phyloP scores from a whole-genome alignment of 2,113 vertebrate genomes.

The Ahaetulla prasina region DNA sequence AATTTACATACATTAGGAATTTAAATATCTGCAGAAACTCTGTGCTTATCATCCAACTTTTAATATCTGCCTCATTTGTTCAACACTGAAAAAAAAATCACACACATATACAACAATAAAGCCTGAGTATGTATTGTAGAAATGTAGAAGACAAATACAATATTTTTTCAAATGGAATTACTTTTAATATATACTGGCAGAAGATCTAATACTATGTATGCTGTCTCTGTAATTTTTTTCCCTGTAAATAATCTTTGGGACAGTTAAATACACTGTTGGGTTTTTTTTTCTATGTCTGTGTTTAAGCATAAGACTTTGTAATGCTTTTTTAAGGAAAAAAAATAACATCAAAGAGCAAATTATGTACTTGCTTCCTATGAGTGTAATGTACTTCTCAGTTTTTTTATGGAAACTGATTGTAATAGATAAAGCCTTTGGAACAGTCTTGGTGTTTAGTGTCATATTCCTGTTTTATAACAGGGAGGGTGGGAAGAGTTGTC shows the following conservation, averaged over 20 bases:
- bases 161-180: conserved; percentile 83
- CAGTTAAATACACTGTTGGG: conserved; percentile 80
- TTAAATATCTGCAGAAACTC: conserved; percentile 56
- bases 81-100: conserved; percentile 52
- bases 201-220: conserved; percentile 81
- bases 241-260: conserved; percentile 86
- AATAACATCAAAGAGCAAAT: conserved; percentile 82
- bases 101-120: conserved; percentile 56
- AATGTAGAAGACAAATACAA: conserved; percentile 79
- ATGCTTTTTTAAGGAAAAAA: conserved; percentile 85
- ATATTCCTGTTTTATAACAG: conserved; percentile 63
- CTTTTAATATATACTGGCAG: conserved; percentile 82
- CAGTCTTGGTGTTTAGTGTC: conserved; percentile 65
- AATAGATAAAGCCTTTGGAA: conserved; percentile 72
- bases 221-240: conserved; percentile 83
- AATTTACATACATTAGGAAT: conserved; percentile 28
- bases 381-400: conserved; percentile 71
- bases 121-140: conserved; percentile 78
- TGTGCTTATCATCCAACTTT: conserved; percentile 50
- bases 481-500: conserved; percentile 42
- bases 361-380: conserved; percentile 80
- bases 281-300: conserved; percentile 91
- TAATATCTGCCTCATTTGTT: conserved; percentile 65
- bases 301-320: conserved; percentile 96
- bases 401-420: conserved; percentile 73